These are phyloP conservation scores for Eudyptes chrysolophus DNA, from an alignment of 2,113 vertebrate species.

Conservation along the genomic window DNA sequence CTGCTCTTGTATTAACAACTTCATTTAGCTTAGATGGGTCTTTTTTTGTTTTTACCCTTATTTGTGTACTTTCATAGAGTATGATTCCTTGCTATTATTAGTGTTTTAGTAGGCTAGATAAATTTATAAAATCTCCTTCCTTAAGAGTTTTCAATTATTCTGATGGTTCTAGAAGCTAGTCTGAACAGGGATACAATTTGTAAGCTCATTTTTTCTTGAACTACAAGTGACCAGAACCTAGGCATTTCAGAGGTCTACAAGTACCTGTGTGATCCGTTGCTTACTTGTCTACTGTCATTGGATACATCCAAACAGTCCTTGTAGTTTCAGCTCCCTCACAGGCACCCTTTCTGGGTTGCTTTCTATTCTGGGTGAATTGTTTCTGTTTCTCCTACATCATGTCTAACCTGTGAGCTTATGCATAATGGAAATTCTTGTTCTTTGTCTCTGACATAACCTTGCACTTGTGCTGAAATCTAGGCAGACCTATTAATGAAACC, in stretches of 20 bases:
- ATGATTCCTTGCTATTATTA: background rate
- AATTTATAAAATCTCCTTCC: background rate
- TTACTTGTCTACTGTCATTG: background rate
- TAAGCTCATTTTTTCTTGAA: background rate
- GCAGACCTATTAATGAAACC: background rate
- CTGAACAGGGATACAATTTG: background rate
- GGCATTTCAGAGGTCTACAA: too few relatives aligned
- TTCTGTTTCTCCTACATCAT: background rate
- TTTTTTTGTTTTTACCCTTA: background rate
- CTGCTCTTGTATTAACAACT: background rate
- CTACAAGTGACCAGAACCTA: background rate
- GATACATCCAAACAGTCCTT: fast-evolving
- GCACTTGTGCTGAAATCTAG: background rate
- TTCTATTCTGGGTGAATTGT: background rate
- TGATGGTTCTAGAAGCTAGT: background rate
- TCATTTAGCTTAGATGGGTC: background rate
- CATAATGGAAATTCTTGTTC: background rate
- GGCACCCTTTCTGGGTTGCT: background rate
- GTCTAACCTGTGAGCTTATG: background rate
- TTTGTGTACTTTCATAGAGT: background rate
- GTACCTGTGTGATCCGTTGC: background rate
- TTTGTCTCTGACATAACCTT: background rate
- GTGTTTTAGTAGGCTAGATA: background rate
- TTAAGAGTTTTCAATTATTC: background rate
- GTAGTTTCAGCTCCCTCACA: background rate